Evolutionary conservation across 2,113 vertebrate species (phyloP), one percentile per base, ranked within the genome.

Genomic region (Lichenostomus cassidix): DNA sequence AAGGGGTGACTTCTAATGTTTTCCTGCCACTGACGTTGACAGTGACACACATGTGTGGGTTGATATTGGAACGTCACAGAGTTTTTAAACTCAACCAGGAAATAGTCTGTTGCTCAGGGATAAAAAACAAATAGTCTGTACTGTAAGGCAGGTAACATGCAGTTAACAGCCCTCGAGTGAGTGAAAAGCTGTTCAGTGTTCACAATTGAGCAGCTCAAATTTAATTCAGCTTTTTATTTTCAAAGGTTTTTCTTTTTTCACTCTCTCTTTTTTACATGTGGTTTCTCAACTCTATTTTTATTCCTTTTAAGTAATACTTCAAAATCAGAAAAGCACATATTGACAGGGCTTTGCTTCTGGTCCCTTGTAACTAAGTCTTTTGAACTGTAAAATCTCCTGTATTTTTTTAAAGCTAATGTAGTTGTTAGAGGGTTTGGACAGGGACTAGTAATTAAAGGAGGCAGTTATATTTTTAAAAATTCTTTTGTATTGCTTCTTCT

Each of bases 21-120:
- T 98, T 98, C 97, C 98, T 98, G 97, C 97, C 95, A 97, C 98
- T 98, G 98, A 98, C 97, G 98, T 98, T 95, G 97, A 96, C 95
- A 97, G 96, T 98, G 98, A 98, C 98, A 98, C 97, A 98, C 96
- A 98, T 98, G 97, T 98, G 98, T 98, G 98, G 98, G 98, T 71
- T 98, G 98, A 97, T 97, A 96, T 77, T 96, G 96, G 97, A 97
- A 98, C 97, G 97, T 98, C 98, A 98, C 68, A 81, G 97, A 97
- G 97, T 97, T 98, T 97, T 98, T 96, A 96, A 98, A 97, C 96
- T 97, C 95, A 96, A 98, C 98, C 97, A 98, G 98, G 98, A 98
- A 98, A 97, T 97, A 95, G 97, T 96, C 97, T 98, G 98, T 98
- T 98, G 97, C 97, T 96, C 92, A 33, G 95, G 96, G 83, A 95